Base-by-base conservation (phyloP, 1,140 invertebrate species). In the Babylonia areolata region DNA sequence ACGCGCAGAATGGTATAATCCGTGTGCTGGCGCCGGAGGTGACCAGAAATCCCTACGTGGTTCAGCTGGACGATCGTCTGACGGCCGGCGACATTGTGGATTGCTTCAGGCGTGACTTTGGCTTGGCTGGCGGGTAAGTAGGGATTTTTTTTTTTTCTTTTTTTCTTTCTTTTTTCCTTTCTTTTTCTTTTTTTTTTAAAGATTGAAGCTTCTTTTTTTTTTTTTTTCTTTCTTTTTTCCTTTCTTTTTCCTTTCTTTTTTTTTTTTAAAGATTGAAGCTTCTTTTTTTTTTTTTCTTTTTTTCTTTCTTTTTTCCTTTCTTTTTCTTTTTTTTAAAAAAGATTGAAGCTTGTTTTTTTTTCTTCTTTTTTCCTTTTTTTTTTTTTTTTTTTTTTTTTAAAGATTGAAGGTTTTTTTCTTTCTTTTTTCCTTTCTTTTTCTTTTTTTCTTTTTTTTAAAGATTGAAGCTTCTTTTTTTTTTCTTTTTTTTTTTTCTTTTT, bases 21-120 rank as follows among this genome's bases (percentile, higher is more conserved):
- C 89, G 94, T 64, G 93, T 96, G 1, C 94, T 94, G 81, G 95
- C 95, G 0, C 23, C 20, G 0, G 94, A 95, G 88, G 93, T 95
- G 80, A 93, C 93, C 31, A 94, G 95, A 85, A 91, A 90, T 71
- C 93, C 94, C 79, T 91, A 94, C 6, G 93, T 95, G 9, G 90
- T 96, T 3, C 93, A 94, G 46, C 91, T 96, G 37, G 92, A 93
- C 77, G 91, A 93, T n/a, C 89, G 90, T 0, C 95, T 93, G 37
- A 95, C 95, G 17, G 95, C 95, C 23, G 94, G 94, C 6, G 94
- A 95, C 86, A 93, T 96, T 80, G 94, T 95, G 6, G 90, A 95
- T 37, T 95, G 93, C 94, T 95, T 94, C 86, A 85, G 83, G 39
- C 78, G 85, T 39, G 75, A 85, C 88, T 20, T 89, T 88, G 58